Evolutionary conservation across 2,113 vertebrate genomes (phyloP).

Genomic region (Lipotes vexillifer): DNA sequence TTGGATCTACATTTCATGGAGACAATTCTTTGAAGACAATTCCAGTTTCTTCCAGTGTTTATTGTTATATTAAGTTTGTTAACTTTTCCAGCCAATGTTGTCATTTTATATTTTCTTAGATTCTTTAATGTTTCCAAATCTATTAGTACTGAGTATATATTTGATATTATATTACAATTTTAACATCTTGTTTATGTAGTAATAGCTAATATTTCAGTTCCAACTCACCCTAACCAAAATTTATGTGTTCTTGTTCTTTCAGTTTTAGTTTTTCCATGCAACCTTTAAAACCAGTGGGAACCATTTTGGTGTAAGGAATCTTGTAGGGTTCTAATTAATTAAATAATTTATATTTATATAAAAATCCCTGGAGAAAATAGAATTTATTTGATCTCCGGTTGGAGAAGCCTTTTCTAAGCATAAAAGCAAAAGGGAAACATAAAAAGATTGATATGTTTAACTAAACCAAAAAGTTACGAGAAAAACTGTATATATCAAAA

Average conservation of each 20-base stretch:
- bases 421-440: not conserved
- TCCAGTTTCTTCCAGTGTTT: not conserved
- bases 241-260: not conserved
- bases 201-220: not conserved
- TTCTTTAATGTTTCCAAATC: not conserved
- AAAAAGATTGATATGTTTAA: not conserved
- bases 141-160: not conserved
- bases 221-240: not conserved
- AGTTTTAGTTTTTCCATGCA: not conserved
- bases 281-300: not conserved
- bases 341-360: not conserved
- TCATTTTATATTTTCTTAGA: not conserved
- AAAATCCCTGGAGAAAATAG: not conserved
- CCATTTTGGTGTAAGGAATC: not conserved
- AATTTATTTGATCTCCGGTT: not conserved
- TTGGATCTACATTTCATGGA: not conserved
- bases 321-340: not conserved
- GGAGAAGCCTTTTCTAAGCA: not conserved
- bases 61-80: not conserved
- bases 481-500: not conserved
- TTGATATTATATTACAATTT: not conserved
- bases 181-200: not conserved
- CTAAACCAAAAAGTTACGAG: not conserved
- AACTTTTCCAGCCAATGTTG: not conserved
- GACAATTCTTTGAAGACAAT: slow-evolving; percentile 12